Evolutionary conservation across 2,113 vertebrate species (phyloP).

Genomic region (Lagopus leucura): DNA sequence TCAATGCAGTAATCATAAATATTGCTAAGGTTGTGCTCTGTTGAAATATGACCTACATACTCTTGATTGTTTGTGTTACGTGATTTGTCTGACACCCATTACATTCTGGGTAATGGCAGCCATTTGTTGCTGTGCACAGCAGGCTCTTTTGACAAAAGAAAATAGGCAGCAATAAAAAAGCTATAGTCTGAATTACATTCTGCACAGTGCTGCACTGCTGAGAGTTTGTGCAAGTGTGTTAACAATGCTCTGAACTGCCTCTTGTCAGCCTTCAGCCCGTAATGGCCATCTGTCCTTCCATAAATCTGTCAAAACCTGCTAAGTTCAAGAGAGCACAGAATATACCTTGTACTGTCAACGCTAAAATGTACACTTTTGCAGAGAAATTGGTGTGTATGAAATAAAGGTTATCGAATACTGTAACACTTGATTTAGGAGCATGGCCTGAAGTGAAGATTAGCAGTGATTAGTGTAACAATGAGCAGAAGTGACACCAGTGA

Average conservation of each 20-base stretch:
- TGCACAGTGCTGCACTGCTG: conserved; percentile 80
- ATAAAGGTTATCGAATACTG: conserved; percentile 60
- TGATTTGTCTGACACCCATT: conserved; percentile 91
- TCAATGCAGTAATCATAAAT: conserved; percentile 89
- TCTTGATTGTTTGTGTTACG: conserved; percentile 86
- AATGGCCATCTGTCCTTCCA: conserved; percentile 95
- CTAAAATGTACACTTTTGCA: conserved; percentile 68
- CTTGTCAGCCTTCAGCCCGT: conserved; percentile 94
- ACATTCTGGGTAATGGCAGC: conserved; percentile 91
- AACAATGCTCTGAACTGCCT: conserved; percentile 96
- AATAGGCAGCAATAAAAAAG: conserved; percentile 89
- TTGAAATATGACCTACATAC: conserved; percentile 88
- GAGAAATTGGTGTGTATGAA: conserved; percentile 55
- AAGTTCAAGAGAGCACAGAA: conserved; percentile 82
- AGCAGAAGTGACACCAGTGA: background rate
- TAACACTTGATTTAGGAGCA: conserved; percentile 64
- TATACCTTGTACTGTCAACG: conserved; percentile 80
- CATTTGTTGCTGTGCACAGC: conserved; percentile 91
- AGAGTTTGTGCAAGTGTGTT: conserved; percentile 97
- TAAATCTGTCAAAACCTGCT: conserved; percentile 90
- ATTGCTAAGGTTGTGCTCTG: conserved; percentile 85
- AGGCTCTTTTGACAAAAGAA: conserved; percentile 89
- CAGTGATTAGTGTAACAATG: conserved; percentile 57
- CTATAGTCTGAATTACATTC: conserved; percentile 89
- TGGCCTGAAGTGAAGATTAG: conserved; percentile 51